Evolutionary conservation across 2,113 vertebrate species (phyloP).

Genomic region (Columba livia): DNA sequence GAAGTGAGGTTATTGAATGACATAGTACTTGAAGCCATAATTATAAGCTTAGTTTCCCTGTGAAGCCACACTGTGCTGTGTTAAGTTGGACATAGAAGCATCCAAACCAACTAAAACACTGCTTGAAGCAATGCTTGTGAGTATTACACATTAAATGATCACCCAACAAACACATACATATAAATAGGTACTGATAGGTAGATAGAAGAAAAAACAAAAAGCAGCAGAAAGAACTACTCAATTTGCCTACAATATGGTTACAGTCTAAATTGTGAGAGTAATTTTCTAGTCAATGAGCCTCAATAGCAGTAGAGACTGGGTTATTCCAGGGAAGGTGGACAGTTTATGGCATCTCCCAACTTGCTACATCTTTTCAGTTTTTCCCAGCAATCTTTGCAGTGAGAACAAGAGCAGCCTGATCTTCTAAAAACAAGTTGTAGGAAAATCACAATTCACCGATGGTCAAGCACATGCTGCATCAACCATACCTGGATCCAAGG

Average conservation of each 20-base stretch:
- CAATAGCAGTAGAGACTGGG: neutral
- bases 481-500: slow-evolving; percentile 89
- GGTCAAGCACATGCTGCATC: neutral
- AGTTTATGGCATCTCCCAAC: neutral
- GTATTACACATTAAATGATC: neutral
- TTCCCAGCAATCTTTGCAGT: neutral
- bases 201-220: neutral
- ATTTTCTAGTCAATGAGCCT: neutral
- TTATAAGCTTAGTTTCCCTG: neutral
- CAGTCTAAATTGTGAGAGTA: neutral
- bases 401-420: neutral
- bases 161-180: neutral
- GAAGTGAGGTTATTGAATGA: neutral
- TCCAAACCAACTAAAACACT: neutral
- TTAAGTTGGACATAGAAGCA: neutral
- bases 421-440: neutral
- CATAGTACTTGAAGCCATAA: neutral
- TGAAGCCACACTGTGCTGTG: neutral
- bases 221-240: neutral
- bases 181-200: neutral
- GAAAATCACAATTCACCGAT: neutral
- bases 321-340: neutral
- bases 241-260: neutral
- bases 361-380: neutral
- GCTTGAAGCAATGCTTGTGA: neutral